Evolutionary conservation across 2,113 vertebrate genomes (phyloP), one percentile per base, ranked within the genome.

Genomic region (Laterallus jamaicensis): DNA sequence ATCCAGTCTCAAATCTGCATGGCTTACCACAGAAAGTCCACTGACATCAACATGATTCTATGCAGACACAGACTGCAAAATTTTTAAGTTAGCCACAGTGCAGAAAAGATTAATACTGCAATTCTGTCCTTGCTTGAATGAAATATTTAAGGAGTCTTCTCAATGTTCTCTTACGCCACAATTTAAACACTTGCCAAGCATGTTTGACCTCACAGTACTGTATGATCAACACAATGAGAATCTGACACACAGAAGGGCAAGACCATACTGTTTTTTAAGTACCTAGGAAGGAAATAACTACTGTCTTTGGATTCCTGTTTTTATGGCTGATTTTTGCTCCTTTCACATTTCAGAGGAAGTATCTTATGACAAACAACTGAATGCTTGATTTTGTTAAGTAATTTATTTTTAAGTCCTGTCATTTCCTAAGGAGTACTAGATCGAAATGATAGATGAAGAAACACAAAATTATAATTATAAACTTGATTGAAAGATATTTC

Each of bases 381-480:
- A 62, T 86, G 62, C 79, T 96, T 93, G 69, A 95, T 95, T 97
- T 97, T 79, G 15, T 86, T 86, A 96, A 93, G 69, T 47, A 68
- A 90, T 95, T 96, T 83, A 69, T 90, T 96, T 94, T 88, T 62
- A 92, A 88, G 79, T 49, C 77, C 88, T 92, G 67, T 93, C 56
- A 92, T 96, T 95, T 87, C 90, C 96, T 95, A 97, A 95, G 80
- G 81, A 96, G 39, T 63, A 94, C 86, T 94, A 97, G 96, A 95
- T 55, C 22, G 21, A 49, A 49, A 49, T 95, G 94, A 96, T 96
- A 96, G 76, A 97, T 96, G 93, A 97, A 97, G 73, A 83, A 79
- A 70, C 28, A 44, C 16, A 28, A 97, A 97, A 86, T 85, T 96
- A 88, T 28, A 58, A 94, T 62, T 69, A 87, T 50, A 31, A 82